Percentiles rank a stretch among this genome's conserved stretches.
Evolutionary conservation across 2,888 invertebrate genomes (phyloP).

Genomic region (Callyntrura sp.): DNA sequence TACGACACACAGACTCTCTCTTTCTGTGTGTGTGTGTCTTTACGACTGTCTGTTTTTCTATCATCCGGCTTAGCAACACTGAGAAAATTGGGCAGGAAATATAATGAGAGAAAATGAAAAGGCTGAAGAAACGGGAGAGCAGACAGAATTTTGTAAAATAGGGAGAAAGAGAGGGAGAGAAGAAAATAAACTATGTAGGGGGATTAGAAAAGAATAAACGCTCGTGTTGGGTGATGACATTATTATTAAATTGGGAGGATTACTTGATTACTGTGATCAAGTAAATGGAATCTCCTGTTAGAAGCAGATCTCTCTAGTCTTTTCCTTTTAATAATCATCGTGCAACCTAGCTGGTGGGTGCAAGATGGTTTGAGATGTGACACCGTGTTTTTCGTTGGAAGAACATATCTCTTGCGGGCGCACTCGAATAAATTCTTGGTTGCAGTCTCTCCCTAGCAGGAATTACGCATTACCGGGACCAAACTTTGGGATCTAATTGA

Average conservation of each 20-base stretch:
- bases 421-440: too few relatives aligned
- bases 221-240: background rate
- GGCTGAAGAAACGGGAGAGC: background rate
- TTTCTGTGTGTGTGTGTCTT: too few relatives aligned
- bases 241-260: background rate
- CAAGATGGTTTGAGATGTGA: too few relatives aligned
- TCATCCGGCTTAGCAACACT: slow-evolving; percentile 35
- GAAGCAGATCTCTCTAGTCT: slow-evolving; percentile 41
- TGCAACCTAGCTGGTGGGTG: too few relatives aligned
- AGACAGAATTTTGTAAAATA: slow-evolving; percentile 7
- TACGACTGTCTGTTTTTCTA: slow-evolving; percentile 27
- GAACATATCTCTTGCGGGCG: too few relatives aligned
- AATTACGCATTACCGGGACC: too few relatives aligned
- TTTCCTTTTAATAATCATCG: background rate
- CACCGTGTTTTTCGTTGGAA: too few relatives aligned
- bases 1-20: background rate
- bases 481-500: too few relatives aligned
- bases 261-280: too few relatives aligned
- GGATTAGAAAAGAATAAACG: background rate
- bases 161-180: background rate
- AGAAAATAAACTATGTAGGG: slow-evolving; percentile 42
- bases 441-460: too few relatives aligned
- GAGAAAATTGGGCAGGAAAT: slow-evolving; percentile 3
- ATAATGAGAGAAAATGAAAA: slow-evolving; percentile 34
- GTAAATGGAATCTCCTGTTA: slow-evolving; percentile 34